phyloP scores from a whole-genome alignment of 2,888 invertebrate species.

The Entomobrya multifasciata region DNA sequence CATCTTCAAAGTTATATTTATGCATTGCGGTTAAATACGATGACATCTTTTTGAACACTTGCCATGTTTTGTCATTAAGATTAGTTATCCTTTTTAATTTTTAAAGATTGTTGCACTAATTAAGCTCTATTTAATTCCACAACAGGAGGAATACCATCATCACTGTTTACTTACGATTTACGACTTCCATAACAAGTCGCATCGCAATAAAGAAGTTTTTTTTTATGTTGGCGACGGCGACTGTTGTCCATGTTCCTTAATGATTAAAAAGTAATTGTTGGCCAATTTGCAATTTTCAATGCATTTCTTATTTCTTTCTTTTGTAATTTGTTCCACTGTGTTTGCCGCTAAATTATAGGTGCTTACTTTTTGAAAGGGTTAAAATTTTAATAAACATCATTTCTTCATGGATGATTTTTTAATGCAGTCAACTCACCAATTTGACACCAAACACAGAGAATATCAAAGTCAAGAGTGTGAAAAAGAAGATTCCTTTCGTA shows the following conservation, averaged over 20 bases:
- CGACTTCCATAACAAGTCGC: no score
- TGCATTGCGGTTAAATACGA: no score
- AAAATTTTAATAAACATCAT: no score
- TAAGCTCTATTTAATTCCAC: constrained; percentile 19
- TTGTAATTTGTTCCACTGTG: constrained; percentile 19
- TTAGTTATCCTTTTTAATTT: not conserved
- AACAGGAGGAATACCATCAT: not conserved
- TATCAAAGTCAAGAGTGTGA: no score
- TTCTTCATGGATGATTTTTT: no score
- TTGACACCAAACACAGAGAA: not conserved
- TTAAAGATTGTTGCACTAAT: not conserved
- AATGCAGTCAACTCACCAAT: not conserved
- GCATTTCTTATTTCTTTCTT: constrained; percentile 1
- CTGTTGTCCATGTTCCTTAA: not conserved
- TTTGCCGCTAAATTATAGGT: not conserved
- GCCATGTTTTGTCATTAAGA: not conserved
- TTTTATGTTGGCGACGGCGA: no score
- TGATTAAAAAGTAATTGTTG: constrained; percentile 1
- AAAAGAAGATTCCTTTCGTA: no score
- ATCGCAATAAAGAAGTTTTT: no score
- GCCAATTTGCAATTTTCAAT: constrained; percentile 9
- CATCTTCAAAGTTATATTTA: not conserved
- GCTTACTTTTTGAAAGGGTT: not conserved
- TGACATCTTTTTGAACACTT: not conserved
- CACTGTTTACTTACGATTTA: no score